Evolutionary conservation across 2,888 invertebrate genomes (phyloP).

Genomic region (Belgica antarctica): DNA sequence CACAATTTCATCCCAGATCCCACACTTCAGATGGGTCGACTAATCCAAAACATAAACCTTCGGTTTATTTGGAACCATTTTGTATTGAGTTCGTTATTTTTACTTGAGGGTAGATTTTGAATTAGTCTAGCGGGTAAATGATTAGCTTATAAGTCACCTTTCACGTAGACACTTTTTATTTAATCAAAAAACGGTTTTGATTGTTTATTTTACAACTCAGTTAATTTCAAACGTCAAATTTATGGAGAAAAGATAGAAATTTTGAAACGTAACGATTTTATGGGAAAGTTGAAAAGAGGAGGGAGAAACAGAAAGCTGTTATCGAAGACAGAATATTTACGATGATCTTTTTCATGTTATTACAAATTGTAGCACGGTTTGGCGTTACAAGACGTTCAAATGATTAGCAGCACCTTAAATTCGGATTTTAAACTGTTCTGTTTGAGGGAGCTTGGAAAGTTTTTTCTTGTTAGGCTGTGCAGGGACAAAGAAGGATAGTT

Average conservation of each 20-base stretch:
- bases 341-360: not conserved
- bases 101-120: not conserved
- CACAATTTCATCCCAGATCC: slow-evolving; percentile 21
- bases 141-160: slow-evolving; percentile 1
- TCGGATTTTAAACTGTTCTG: not conserved
- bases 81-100: slow-evolving; percentile 2
- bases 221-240: slow-evolving; percentile 2
- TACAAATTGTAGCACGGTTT: not conserved
- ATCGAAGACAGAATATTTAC: not conserved
- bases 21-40: slow-evolving; percentile 42
- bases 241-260: not conserved
- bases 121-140: not conserved
- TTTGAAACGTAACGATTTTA: not conserved
- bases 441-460: not conserved
- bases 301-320: not conserved
- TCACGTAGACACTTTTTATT: not conserved
- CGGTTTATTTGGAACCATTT: not conserved
- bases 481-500: no score
- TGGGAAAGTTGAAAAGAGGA: not conserved
- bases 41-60: slow-evolving; percentile 1
- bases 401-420: not conserved
- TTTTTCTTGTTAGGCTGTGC: no score
- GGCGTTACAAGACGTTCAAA: not conserved
- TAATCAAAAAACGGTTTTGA: not conserved
- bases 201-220: not conserved